A percentile compares a stretch with the other conserved stretches of the same genome.
Evolutionary conservation across 2,888 invertebrate genomes (phyloP).

Genomic region (Drosophila ustulata): DNA sequence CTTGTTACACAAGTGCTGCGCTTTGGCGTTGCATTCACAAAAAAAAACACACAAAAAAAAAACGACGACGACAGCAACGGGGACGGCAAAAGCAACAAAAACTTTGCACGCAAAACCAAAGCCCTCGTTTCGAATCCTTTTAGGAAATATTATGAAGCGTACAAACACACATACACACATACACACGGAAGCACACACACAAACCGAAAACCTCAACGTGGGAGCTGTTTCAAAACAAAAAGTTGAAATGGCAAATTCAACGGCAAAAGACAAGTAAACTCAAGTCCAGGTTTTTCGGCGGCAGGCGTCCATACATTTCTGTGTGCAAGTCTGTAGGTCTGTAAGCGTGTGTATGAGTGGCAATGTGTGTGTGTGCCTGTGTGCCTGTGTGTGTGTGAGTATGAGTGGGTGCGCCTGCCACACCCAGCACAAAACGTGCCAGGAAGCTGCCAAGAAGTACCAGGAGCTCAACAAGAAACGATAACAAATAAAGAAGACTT

Average conservation of each 20-base stretch:
- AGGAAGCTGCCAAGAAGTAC: slow-evolving; percentile 63
- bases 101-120: slow-evolving; percentile 69
- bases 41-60: slow-evolving; percentile 7
- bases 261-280: slow-evolving; percentile 68
- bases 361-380: slow-evolving; percentile 18
- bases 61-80: slow-evolving; percentile 41
- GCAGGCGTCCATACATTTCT: slow-evolving; percentile 20
- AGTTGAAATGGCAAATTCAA: slow-evolving; percentile 68
- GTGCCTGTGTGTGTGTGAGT: slow-evolving; percentile 24
- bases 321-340: slow-evolving; percentile 3
- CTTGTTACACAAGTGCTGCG: slow-evolving; percentile 74
- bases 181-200: slow-evolving; percentile 1
- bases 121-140: slow-evolving; percentile 68
- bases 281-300: slow-evolving; percentile 53
- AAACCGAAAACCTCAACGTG: slow-evolving; percentile 36
- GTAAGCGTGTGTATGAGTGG: slow-evolving; percentile 17
- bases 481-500: slow-evolving; percentile 47
- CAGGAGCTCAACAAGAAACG: slow-evolving; percentile 57
- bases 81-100: slow-evolving; percentile 52
- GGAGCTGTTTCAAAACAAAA: slow-evolving; percentile 58
- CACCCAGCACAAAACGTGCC: slow-evolving; percentile 68
- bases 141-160: slow-evolving; percentile 52
- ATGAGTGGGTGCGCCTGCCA: slow-evolving; percentile 53
- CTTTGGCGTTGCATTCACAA: slow-evolving; percentile 69
- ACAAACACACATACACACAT: not conserved